Evolutionary conservation across 1,140 invertebrate species (phyloP), one percentile per base, ranked within the genome.

Genomic region (Triops cancriformis): DNA sequence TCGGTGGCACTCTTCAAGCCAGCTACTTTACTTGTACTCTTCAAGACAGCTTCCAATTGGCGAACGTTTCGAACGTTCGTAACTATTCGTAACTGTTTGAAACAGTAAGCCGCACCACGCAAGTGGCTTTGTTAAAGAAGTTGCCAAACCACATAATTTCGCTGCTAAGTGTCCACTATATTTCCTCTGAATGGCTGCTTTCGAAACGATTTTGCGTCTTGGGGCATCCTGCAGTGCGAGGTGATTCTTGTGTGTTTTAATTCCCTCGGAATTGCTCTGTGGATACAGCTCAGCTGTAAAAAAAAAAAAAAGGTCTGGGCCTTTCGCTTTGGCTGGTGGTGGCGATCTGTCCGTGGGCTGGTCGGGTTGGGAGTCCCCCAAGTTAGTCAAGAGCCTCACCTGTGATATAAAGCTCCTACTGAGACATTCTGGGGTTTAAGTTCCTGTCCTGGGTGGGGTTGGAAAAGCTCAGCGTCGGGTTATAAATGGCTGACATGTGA

Each of bases 401-500:
- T 23, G 51, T 64, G 51, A 64, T 64, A 18, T 64, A 23, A 64
- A 64, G 45, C 45, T 64, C 45, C 45, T 64, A 9, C 23, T 64
- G 51, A 64, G 51, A 23, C 23, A n/a, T 64, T 23, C 23, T 23
- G 7, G 14, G 43, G 51, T 23, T 64, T 64, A n/a, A 64, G 23
- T n/a, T 18, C 14, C 23, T 64, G 51, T 64, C 51, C 51, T 64
- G 51, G 51, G 51, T 64, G 51, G 51, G 51, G 51, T 18, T 64
- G 6, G 18, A 23, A 23, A 23, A 64, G 51, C 51, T 64, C 45
- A 64, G 45, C 45, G 14, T 64, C 23, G 45, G 51, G 51, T 64
- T 64, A 64, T 64, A 64, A 64, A 64, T 64, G 51, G 51, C 51
- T 64, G 51, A 64, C 51, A 64, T 23, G 51, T 64, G 51, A 64